Percentiles rank a stretch among this genome's conserved stretches.
Evolutionary conservation across 2,888 invertebrate genomes (phyloP).

Genomic region (Microctonus brassicae): DNA sequence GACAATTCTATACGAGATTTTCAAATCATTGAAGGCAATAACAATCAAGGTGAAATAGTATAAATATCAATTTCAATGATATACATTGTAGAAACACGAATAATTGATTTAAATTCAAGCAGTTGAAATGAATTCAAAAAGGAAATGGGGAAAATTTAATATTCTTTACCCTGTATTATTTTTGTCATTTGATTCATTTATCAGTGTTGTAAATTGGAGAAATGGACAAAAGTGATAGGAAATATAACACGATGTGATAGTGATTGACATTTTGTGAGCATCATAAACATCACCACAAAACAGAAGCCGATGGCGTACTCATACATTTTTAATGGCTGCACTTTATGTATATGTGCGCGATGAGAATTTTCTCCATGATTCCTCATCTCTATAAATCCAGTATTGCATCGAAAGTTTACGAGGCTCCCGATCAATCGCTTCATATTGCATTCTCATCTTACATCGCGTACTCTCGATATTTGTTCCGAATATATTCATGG

Average conservation of each 20-base stretch:
- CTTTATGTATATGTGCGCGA: background rate
- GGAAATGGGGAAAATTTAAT: background rate
- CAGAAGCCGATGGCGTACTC: background rate
- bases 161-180: background rate
- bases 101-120: too few species aligned
- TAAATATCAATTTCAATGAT: too few species aligned
- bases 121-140: too few species aligned
- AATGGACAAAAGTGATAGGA: background rate
- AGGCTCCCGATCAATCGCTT: background rate
- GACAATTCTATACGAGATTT: background rate
- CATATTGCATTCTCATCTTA: slow-evolving; percentile 3
- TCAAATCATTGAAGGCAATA: background rate
- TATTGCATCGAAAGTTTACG: slow-evolving; percentile 29
- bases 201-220: background rate
- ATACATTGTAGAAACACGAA: too few species aligned
- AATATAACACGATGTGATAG: background rate
- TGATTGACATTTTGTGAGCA: background rate
- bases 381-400: slow-evolving; percentile 30
- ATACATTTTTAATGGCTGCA: slow-evolving; percentile 16
- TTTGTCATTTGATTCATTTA: background rate
- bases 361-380: slow-evolving; percentile 26
- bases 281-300: background rate
- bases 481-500: slow-evolving; percentile 6
- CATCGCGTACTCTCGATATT: background rate
- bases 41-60: background rate